Base-by-base conservation (phyloP, 2,888 invertebrate species). In the Orthonevra nobilis region DNA sequence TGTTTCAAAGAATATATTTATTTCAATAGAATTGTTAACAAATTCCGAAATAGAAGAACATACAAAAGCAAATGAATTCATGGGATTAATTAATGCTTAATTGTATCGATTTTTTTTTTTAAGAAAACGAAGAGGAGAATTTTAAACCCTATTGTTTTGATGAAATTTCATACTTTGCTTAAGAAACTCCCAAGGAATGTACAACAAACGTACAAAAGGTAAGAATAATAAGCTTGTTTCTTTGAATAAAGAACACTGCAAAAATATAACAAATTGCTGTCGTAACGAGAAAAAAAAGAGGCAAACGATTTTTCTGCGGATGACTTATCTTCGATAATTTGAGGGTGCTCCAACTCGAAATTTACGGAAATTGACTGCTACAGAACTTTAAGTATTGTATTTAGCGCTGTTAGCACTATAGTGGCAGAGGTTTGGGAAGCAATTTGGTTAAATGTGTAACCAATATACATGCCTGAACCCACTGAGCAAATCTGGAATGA, bases 401-500 rank as follows among this genome's bases (percentile, higher is more conserved):
- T 46, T 46, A 23, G 23, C 23, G 5, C 23, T 14, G 28, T 46
- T 9, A n/a, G 28, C 23, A n/a, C 14, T 15, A 46, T 46, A 5
- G 34, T 52, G 6, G 2, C 1, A 9, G 23, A 36, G n/a, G 52
- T 52, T 52, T 52, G 36, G 2, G 9, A 15, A 30, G 32, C 48
- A 7, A 30, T 48, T 30, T 48, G 17, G 14, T 36, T n/a, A 3
- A 12, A 15, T 12, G n/a, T 52, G 36, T 9, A 9, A n/a, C 7
- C 4, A 7, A 14, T 52, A 14, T 36, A 15, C 14, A 52, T 36
- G 26, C 36, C 52, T 20, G 34, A 30, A 15, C 36, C 52, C n/a
- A 52, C 36, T 36, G n/a, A 14, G 5, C 23, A 52, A 9, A 32
- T 34, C 3, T 20, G 50, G 20, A 34, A 52, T n/a, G 6, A 52